Percentiles rank a stretch among this genome's conserved stretches.
Evolutionary conservation across 2,113 vertebrate species (phyloP).

Genomic region (Gavialis gangeticus): DNA sequence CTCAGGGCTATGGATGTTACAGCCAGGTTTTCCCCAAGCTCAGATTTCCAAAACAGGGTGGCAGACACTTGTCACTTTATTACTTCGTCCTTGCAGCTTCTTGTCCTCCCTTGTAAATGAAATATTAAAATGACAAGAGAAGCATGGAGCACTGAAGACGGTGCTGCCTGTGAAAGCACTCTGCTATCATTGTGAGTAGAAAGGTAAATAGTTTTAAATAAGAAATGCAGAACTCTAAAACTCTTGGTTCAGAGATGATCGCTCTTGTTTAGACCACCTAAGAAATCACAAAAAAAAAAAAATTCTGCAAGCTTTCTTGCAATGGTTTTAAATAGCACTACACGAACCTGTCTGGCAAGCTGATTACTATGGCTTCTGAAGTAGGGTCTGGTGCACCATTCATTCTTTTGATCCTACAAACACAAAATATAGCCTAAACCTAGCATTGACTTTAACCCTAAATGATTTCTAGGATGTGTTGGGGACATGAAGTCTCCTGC

Average conservation of each 20-base stretch:
- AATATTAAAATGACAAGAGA: background rate
- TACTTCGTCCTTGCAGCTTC: background rate
- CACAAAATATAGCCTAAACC: constrained; percentile 66
- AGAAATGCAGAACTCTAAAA: no score
- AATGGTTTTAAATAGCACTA: background rate
- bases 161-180: background rate
- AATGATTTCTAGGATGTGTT: constrained; percentile 12
- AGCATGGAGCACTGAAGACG: background rate
- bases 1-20: background rate
- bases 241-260: no score
- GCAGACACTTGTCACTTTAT: background rate
- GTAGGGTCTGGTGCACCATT: background rate
- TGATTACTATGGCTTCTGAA: constrained; percentile 8
- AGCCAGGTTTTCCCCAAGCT: background rate
- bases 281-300: no score
- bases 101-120: accelerated
- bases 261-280: no score
- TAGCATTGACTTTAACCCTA: constrained; percentile 48
- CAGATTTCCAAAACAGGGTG: accelerated
- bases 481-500: background rate
- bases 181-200: background rate
- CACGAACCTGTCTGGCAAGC: constrained; percentile 31
- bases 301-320: background rate
- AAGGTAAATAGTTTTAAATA: background rate
- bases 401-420: constrained; percentile 61